A percentile compares a stretch with the other conserved stretches of the same genome.
phyloP scores from a whole-genome alignment of 2,113 vertebrate genomes.

The Pteropus alecto region DNA sequence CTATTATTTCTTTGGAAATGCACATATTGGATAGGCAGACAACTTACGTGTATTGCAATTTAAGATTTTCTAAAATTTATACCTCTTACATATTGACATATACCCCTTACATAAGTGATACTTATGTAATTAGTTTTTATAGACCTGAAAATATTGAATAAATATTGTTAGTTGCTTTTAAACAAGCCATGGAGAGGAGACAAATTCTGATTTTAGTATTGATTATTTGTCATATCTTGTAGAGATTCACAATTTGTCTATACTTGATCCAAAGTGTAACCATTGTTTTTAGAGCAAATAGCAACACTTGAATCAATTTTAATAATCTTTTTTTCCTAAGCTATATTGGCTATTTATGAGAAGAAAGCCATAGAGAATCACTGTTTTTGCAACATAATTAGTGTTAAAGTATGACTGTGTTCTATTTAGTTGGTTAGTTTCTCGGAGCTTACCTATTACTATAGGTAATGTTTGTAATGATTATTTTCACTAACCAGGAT shows the following conservation, averaged over 20 bases:
- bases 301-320: not conserved
- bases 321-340: not conserved
- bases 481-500: not conserved
- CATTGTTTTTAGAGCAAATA: not conserved
- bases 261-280: not conserved
- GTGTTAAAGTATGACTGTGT: not conserved
- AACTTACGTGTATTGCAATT: not conserved
- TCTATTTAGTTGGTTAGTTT: not conserved
- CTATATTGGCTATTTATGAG: not conserved
- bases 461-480: not conserved
- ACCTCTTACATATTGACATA: not conserved
- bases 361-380: not conserved
- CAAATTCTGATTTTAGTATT: slow-evolving; percentile 13
- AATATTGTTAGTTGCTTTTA: not conserved
- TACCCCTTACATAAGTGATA: not conserved
- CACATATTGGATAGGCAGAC: not conserved
- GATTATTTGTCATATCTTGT: not conserved
- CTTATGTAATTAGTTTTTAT: slow-evolving; percentile 4
- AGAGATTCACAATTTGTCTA: not conserved
- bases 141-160: not conserved
- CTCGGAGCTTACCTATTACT: not conserved
- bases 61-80: not conserved
- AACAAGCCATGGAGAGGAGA: not conserved
- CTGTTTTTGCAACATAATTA: not conserved
- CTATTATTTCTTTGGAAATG: not conserved